These are phyloP conservation scores for Masnerella sp. DNA, from an alignment of 2,888 invertebrate genomes.

Conservation along the genomic window DNA sequence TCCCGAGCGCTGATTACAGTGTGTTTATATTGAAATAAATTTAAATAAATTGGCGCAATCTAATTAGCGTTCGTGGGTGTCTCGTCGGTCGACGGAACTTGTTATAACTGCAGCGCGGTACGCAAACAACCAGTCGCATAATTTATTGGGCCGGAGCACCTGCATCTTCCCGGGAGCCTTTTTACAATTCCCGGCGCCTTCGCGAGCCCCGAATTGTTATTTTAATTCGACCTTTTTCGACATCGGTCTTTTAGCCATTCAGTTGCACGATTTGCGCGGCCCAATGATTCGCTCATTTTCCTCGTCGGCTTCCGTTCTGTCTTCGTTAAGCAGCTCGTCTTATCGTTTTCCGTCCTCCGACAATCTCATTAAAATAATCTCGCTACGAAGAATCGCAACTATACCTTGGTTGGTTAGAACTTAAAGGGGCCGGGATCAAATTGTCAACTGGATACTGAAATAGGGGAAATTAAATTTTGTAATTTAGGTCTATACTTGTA, in stretches of 20 bases:
- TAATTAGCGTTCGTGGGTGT: conserved; percentile 24
- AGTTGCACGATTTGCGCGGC: conserved; percentile 42
- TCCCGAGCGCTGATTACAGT: conserved; percentile 18
- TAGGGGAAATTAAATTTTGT: too few relatives aligned
- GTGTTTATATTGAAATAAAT: conserved; percentile 35
- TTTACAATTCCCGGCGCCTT: conserved; percentile 51
- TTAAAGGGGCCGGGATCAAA: too few relatives aligned
- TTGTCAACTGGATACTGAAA: too few relatives aligned
- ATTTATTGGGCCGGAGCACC: conserved; percentile 59
- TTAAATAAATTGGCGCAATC: conserved; percentile 23
- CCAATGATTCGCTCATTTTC: conserved; percentile 50
- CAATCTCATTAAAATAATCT: conserved; percentile 74
- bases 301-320: conserved; percentile 33
- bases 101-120: conserved; percentile 14
- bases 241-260: conserved; percentile 68
- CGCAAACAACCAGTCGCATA: conserved; percentile 42
- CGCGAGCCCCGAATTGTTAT: conserved; percentile 61
- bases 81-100: not conserved
- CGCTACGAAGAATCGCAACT: conserved; percentile 57
- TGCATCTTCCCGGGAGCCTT: conserved; percentile 44
- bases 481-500: too few relatives aligned
- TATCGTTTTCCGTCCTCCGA: conserved; percentile 37
- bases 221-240: conserved; percentile 62
- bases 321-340: conserved; percentile 11
- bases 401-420: too few relatives aligned